A percentile compares a stretch with the other conserved stretches of the same genome.
phyloP scores from a whole-genome alignment of 2,888 invertebrate species.

The Lycia hirtaria region DNA sequence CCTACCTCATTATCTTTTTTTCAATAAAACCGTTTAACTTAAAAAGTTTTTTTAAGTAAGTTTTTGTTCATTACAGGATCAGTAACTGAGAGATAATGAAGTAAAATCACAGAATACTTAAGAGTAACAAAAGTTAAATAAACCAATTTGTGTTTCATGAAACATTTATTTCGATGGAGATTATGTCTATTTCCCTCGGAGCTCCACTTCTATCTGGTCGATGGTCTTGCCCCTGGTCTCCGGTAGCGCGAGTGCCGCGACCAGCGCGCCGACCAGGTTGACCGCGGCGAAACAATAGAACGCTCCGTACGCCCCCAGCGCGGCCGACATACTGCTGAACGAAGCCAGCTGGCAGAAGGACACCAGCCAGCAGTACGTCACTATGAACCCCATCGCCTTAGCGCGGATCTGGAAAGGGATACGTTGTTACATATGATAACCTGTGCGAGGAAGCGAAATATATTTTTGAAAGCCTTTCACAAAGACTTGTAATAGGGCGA shows the following conservation, averaged over 20 bases:
- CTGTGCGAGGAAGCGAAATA: background rate
- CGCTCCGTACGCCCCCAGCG: slow-evolving; percentile 51
- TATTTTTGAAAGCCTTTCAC: too few relatives aligned
- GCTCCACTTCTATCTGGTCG: slow-evolving; percentile 56
- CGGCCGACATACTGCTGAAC: slow-evolving; percentile 44
- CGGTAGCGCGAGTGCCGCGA: slow-evolving; percentile 61
- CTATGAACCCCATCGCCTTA: slow-evolving; percentile 62
- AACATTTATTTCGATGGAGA: too few relatives aligned
- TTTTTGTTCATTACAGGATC: too few relatives aligned
- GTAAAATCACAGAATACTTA: too few relatives aligned
- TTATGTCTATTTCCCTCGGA: slow-evolving; percentile 38
- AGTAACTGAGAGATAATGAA: too few relatives aligned
- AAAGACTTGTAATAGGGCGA: too few relatives aligned
- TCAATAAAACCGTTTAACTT: too few relatives aligned
- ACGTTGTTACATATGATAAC: background rate
- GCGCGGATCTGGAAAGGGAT: slow-evolving; percentile 63
- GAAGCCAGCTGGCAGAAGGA: slow-evolving; percentile 53
- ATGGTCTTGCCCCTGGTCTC: slow-evolving; percentile 73
- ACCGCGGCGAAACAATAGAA: slow-evolving; percentile 64
- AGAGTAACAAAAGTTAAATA: too few relatives aligned
- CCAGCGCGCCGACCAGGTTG: slow-evolving; percentile 58
- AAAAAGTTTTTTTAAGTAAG: too few relatives aligned
- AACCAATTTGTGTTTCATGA: too few relatives aligned
- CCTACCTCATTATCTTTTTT: too few relatives aligned
- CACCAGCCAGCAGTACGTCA: slow-evolving; percentile 67